phyloP scores from a whole-genome alignment of 2,888 invertebrate species.

The Neria commutata region DNA sequence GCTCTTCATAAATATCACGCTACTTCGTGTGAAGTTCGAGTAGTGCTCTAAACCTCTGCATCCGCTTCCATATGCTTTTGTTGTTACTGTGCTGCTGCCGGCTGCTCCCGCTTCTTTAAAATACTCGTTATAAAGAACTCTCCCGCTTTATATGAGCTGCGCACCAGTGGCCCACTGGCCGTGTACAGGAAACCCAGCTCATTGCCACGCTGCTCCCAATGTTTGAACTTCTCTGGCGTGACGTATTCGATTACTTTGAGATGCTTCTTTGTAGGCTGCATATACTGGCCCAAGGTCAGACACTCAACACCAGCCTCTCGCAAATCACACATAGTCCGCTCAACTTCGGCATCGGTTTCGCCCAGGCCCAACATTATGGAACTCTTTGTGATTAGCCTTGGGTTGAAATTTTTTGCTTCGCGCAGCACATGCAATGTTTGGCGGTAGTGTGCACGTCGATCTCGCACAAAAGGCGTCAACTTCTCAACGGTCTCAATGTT shows the following conservation, averaged over 20 bases:
- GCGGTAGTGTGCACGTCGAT: conserved; percentile 88
- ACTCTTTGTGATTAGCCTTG: conserved; percentile 90
- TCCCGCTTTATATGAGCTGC: conserved; percentile 98
- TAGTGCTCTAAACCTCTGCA: no score
- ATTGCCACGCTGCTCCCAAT: conserved; percentile 83
- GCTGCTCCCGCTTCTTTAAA: conserved; percentile 66
- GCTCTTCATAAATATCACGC: no score
- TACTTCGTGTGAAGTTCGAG: no score
- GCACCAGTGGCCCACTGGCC: conserved; percentile 95
- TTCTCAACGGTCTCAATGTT: conserved; percentile 97
- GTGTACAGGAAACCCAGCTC: conserved; percentile 93
- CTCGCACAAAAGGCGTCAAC: conserved; percentile 89
- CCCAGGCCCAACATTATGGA: conserved; percentile 98
- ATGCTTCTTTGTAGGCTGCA: conserved; percentile 98
- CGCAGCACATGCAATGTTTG: conserved; percentile 86
- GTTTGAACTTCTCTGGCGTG: conserved; percentile 88
- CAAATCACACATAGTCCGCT: conserved; percentile 86
- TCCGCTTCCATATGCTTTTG: no score
- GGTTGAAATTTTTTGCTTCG: conserved; percentile 80
- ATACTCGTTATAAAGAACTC: conserved; percentile 89
- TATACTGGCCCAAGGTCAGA: conserved; percentile 96
- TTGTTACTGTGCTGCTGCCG: no score
- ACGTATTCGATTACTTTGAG: conserved; percentile 95
- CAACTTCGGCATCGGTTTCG: conserved; percentile 86
- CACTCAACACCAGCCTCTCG: conserved; percentile 87